These are phyloP conservation scores for Danio kyathit DNA, from an alignment of 2,797 vertebrate species.

Conservation along the genomic window DNA sequence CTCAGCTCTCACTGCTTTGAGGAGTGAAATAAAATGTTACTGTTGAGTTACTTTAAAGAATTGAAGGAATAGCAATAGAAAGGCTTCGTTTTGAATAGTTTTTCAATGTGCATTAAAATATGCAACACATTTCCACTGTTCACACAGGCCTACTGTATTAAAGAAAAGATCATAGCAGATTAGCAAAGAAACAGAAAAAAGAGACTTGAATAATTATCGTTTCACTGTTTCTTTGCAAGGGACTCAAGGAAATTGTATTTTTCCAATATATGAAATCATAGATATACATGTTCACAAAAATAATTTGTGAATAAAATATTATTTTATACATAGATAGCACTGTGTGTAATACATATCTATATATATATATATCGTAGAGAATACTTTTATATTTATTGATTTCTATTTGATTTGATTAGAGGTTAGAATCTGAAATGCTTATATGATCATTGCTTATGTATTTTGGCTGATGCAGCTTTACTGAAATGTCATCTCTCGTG, in stretches of 20 bases:
- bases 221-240: neutral
- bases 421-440: conserved; percentile 18
- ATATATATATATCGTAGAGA: neutral
- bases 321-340: conserved; percentile 10
- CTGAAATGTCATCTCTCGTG: neutral
- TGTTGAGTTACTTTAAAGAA: conserved; percentile 9
- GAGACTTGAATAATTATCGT: conserved; percentile 6
- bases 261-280: neutral
- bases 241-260: neutral
- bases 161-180: neutral
- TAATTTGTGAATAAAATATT: conserved; percentile 12
- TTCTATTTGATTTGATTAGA: conserved; percentile 21
- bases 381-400: conserved; percentile 41
- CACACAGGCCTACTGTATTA: conserved; percentile 2
- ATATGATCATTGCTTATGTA: conserved; percentile 5
- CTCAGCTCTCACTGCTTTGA: neutral
- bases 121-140: neutral
- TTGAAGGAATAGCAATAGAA: neutral
- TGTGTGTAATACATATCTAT: conserved; percentile 21
- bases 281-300: neutral
- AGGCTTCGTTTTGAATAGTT: neutral
- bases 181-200: neutral
- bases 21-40: conserved; percentile 1
- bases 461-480: conserved; percentile 11
- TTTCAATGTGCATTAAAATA: neutral